These are phyloP conservation scores for Zaprionus taronus DNA, from an alignment of 1,140 invertebrate genomes.

Conservation along the genomic window DNA sequence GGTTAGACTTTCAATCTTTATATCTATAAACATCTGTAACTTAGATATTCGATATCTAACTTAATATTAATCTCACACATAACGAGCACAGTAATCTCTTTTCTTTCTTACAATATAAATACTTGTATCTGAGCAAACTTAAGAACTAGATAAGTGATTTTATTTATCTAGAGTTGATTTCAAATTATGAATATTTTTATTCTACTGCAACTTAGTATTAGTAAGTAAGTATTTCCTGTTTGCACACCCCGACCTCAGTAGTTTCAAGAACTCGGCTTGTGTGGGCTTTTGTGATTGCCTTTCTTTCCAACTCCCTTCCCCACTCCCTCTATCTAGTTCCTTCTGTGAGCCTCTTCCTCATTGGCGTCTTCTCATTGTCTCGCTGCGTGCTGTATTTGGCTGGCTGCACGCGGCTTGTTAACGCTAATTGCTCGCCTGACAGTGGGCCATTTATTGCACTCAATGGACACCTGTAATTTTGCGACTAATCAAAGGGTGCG, in stretches of 20 bases:
- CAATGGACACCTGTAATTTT: slow-evolving; percentile 18
- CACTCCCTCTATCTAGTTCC: not conserved
- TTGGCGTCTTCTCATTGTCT: not conserved
- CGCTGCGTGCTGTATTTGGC: not conserved
- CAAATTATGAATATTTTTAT: not conserved
- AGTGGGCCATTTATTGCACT: slow-evolving; percentile 27
- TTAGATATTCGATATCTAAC: too few species aligned
- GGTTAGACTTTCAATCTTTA: too few species aligned
- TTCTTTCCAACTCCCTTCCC: too few species aligned
- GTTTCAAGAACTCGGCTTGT: not conserved
- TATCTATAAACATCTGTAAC: too few species aligned
- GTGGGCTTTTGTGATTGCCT: too few species aligned
- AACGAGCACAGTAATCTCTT: not conserved
- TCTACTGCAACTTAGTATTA: not conserved
- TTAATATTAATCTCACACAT: not conserved
- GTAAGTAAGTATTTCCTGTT: not conserved
- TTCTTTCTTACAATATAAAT: not conserved
- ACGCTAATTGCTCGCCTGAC: slow-evolving; percentile 5
- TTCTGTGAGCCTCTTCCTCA: not conserved
- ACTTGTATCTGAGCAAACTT: not conserved
- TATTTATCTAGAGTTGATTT: not conserved
- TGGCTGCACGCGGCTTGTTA: slow-evolving; percentile 1
- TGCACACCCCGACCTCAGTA: not conserved
- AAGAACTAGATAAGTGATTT: not conserved
- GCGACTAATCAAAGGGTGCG: slow-evolving; percentile 6